Evolutionary conservation across 2,113 vertebrate species (phyloP).

Genomic region (Nanorana parkeri): DNA sequence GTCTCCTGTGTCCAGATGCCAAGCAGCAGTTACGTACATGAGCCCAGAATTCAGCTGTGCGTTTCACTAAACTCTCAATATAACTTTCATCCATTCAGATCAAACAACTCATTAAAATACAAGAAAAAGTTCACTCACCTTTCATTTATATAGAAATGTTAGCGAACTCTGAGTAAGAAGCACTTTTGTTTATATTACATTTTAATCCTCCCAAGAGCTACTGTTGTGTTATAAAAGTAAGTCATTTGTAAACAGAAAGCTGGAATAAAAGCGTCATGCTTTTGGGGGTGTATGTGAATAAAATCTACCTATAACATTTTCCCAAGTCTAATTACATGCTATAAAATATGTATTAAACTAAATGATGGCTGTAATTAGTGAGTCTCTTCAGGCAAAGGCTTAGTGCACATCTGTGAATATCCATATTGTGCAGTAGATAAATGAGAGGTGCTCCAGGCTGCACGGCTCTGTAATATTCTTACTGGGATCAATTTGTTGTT

Average conservation of each 20-base stretch:
- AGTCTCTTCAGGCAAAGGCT: slow-evolving; percentile 42
- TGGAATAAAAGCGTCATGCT: slow-evolving; percentile 28
- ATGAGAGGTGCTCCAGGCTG: slow-evolving; percentile 40
- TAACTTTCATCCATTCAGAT: not conserved
- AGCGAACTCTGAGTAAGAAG: slow-evolving; percentile 3
- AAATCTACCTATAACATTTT: slow-evolving; percentile 42
- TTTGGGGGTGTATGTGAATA: slow-evolving; percentile 33
- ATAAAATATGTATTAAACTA: slow-evolving; percentile 53
- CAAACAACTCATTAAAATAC: not conserved
- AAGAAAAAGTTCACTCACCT: not conserved
- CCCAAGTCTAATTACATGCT: slow-evolving; percentile 45
- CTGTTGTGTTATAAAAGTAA: slow-evolving; percentile 25
- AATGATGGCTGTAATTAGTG: slow-evolving; percentile 41
- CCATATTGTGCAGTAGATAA: slow-evolving; percentile 36
- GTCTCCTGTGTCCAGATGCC: no score
- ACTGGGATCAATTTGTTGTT: slow-evolving; percentile 46
- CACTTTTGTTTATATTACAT: not conserved
- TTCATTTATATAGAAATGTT: not conserved
- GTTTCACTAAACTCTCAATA: not conserved
- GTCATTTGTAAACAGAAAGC: slow-evolving; percentile 37
- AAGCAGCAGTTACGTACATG: no score
- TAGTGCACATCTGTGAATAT: slow-evolving; percentile 43
- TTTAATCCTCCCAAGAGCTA: slow-evolving; percentile 42
- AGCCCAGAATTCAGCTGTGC: not conserved
- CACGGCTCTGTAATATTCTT: slow-evolving; percentile 9